phyloP scores from a whole-genome alignment of 2,113 vertebrate genomes.

The Bungarus multicinctus region DNA sequence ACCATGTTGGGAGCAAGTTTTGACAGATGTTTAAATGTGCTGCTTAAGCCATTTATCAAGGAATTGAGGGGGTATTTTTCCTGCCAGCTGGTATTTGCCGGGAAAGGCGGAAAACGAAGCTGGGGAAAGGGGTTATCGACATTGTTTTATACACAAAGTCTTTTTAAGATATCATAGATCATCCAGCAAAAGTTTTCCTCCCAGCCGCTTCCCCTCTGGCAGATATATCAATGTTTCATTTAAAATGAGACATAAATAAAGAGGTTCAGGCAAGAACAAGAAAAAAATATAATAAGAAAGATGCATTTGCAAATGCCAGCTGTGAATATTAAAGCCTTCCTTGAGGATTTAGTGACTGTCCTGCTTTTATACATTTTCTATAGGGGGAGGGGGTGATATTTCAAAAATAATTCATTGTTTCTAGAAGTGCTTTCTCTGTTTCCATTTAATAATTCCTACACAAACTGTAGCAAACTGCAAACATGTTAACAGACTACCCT shows the following conservation, averaged over 20 bases:
- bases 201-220: not conserved
- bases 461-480: not conserved
- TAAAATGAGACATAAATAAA: conserved; percentile 45
- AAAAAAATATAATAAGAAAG: conserved; percentile 31
- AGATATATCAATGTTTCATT: conserved; percentile 9
- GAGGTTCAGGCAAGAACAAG: conserved; percentile 49
- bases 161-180: not conserved
- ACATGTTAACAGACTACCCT: not conserved
- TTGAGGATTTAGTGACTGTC: conserved; percentile 33
- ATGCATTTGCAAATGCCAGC: conserved; percentile 55
- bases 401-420: conserved; percentile 41
- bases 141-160: not conserved
- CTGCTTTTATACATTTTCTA: conserved; percentile 42
- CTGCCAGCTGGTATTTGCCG: not conserved
- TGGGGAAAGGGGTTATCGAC: not conserved
- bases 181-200: not conserved
- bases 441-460: not conserved
- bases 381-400: conserved; percentile 22
- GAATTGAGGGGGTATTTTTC: not conserved
- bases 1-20: not conserved
- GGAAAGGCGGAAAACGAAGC: not conserved
- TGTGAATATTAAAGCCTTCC: conserved; percentile 44
- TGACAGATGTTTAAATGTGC: not conserved
- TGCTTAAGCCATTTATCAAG: not conserved
- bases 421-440: conserved; percentile 9